Conservation (phyloP, 2,888 invertebrate genomes). For the Harpalus rubripes region DNA sequence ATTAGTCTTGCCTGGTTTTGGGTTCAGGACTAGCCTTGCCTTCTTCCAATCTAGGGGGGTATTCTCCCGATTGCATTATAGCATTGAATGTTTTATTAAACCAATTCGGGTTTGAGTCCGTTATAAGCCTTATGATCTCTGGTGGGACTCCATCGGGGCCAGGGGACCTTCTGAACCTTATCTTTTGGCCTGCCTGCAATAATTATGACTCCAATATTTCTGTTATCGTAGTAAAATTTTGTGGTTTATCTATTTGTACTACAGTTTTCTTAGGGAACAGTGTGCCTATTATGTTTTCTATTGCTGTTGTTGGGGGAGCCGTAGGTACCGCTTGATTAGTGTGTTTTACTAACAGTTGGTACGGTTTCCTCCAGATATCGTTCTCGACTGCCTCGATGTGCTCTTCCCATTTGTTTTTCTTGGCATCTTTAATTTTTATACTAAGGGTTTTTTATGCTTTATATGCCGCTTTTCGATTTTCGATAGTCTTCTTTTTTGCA, state of each 20-base stretch:
- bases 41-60: constrained; percentile 61
- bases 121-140: too few species aligned
- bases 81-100: too few species aligned
- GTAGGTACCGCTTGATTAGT: neutral
- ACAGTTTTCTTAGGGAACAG: neutral
- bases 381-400: neutral
- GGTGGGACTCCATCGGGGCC: too few species aligned
- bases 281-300: neutral
- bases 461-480: too few species aligned
- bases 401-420: constrained; percentile 6
- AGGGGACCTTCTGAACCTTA: too few species aligned
- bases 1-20: constrained; percentile 67
- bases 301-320: neutral
- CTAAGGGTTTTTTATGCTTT: neutral
- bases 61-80: too few species aligned
- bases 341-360: constrained; percentile 2
- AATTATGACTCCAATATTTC: too few species aligned
- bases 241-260: too few species aligned
- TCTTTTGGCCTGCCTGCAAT: too few species aligned
- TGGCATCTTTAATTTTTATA: neutral
- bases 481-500: too few species aligned
- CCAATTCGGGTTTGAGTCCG: too few species aligned
- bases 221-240: too few species aligned
- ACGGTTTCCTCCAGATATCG: constrained; percentile 37
- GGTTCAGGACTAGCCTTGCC: constrained; percentile 65